Evolutionary conservation across 1,140 invertebrate species (phyloP).

Genomic region (Tribolium castaneum): DNA sequence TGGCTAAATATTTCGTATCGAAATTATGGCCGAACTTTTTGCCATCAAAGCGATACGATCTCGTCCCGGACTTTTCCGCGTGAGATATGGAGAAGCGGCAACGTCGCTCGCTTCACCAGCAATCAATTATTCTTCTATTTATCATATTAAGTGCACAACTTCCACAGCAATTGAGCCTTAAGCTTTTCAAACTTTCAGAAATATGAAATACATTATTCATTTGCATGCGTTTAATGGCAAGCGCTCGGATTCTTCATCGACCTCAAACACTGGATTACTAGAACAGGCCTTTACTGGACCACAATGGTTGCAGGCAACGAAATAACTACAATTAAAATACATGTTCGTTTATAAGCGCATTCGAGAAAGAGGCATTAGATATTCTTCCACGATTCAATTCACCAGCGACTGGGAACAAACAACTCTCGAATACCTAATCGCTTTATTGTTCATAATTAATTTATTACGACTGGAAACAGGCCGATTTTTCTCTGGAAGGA

Average conservation of each 20-base stretch:
- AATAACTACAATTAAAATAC: constrained; percentile 37
- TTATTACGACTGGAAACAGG: neutral
- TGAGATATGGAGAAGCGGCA: constrained; percentile 8
- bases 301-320: constrained; percentile 28
- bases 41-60: constrained; percentile 12
- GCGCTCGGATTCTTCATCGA: neutral
- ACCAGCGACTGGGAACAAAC: neutral
- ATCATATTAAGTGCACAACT: constrained; percentile 50
- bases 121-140: constrained; percentile 54
- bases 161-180: constrained; percentile 38
- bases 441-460: constrained; percentile 29
- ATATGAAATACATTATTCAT: constrained; percentile 55
- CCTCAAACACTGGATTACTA: neutral
- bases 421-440: neutral
- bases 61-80: neutral
- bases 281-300: neutral
- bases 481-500: too few species aligned
- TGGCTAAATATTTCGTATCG: constrained; percentile 40
- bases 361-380: constrained; percentile 10
- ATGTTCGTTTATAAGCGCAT: constrained; percentile 32
- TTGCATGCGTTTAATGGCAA: constrained; percentile 1
- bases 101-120: constrained; percentile 10
- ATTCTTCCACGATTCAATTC: constrained; percentile 12
- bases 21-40: constrained; percentile 27
- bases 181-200: constrained; percentile 45